A percentile compares a stretch with the other conserved stretches of the same genome.
These are phyloP conservation scores for Anas bernieri DNA, from an alignment of 2,797 vertebrate genomes.

Conservation along the genomic window DNA sequence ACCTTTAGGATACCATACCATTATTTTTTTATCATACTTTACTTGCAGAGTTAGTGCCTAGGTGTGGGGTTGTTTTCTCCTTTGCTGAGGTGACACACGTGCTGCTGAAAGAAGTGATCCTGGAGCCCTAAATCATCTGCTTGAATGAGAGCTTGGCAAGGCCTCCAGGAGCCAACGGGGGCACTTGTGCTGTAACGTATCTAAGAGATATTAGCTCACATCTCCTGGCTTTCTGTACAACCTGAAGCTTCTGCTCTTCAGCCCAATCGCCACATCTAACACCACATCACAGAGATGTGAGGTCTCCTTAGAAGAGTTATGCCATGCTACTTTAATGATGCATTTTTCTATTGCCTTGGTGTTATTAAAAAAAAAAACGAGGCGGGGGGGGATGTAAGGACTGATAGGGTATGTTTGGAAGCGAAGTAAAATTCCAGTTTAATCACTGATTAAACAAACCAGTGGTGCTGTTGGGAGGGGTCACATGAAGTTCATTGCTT, in stretches of 20 bases:
- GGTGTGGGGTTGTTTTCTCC: background rate
- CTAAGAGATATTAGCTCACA: background rate
- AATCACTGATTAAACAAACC: slow-evolving; percentile 64
- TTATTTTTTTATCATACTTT: background rate
- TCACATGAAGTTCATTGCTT: background rate
- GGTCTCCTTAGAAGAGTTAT: background rate
- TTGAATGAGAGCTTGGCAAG: background rate
- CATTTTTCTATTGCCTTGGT: background rate
- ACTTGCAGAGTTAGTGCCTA: background rate
- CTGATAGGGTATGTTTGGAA: background rate
- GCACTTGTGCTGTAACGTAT: background rate
- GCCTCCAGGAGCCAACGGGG: background rate
- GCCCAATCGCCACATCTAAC: background rate
- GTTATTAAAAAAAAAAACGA: background rate
- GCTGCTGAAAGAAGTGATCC: background rate
- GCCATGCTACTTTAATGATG: background rate
- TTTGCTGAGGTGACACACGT: background rate
- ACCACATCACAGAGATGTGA: background rate
- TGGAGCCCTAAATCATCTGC: background rate
- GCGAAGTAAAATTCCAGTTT: slow-evolving; percentile 51
- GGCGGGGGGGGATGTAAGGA: background rate
- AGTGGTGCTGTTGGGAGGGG: background rate
- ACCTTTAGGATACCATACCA: background rate
- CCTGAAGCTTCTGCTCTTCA: background rate
- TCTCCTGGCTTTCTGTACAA: accelerated